Evolutionary conservation across 2,888 invertebrate genomes (phyloP), one percentile per base, ranked within the genome.

Genomic region (Nomada fucata): DNA sequence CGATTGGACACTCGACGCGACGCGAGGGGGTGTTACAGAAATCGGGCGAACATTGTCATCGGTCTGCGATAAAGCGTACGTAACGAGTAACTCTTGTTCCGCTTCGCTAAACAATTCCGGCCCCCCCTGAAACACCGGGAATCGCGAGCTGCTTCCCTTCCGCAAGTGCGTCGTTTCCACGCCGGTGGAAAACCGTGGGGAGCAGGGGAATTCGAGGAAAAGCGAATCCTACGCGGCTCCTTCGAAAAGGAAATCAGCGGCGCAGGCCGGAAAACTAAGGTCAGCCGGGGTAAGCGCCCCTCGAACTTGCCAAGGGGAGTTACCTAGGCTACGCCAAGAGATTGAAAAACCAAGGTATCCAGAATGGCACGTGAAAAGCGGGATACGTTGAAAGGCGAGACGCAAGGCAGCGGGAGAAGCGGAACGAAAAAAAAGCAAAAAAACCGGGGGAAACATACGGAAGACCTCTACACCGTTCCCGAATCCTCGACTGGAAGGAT

Each of bases 321-420:
- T 92, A 91, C 92, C 91, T 89, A 90, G 92, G 88, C 92, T 91
- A 92, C 92, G 53, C 63, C 67, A 55, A 85, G 85, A 74, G 79
- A 84, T 65, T 70, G 73, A 53, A 61, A 61, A 65, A 71, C 60
- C 67, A 53, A 67, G 55, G 20, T 29, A 52, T 44, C 42, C 26
- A 50, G 20, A 29, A 44, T n/a, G 59, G 71, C 47, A 53, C 18
- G 23, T 53, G 15, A 20, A 50, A 47, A 13, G 20, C 36, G 68
- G 59, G 29, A 47, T 50, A n/a, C 61, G 11, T 47, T 64, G 65
- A 70, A 61, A 71, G 69, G 70, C 61, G 60, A 47, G 68, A 68
- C 50, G 50, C 50, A 42, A 13, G 44, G 23, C 18, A 11, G 57
- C 20, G 5, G 36, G 23, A 68, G 70, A 72, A 59, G 44, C 60